Evolutionary conservation across 2,113 vertebrate species (phyloP).

Genomic region (Chaenogobius annularis): DNA sequence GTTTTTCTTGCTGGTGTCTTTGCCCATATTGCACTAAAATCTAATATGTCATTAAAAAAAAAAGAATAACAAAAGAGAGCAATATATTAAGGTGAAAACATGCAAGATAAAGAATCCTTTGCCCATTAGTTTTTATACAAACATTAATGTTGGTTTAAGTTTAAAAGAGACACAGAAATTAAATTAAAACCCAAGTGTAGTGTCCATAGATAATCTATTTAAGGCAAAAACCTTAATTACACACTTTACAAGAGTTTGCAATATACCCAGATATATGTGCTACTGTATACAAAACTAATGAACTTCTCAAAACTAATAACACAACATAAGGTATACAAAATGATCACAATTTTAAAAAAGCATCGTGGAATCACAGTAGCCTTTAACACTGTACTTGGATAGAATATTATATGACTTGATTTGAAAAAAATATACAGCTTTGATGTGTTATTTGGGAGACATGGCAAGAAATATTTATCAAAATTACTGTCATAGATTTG

Average conservation of each 20-base stretch:
- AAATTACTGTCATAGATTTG: slow-evolving; percentile 25
- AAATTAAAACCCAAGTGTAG: background rate
- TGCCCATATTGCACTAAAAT: slow-evolving; percentile 39
- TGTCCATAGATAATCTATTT: slow-evolving; percentile 47
- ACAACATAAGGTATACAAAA: slow-evolving; percentile 39
- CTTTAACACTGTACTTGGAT: slow-evolving; percentile 39
- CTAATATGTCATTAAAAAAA: slow-evolving; percentile 14
- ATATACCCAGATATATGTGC: slow-evolving; percentile 1
- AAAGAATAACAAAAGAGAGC: slow-evolving; percentile 26
- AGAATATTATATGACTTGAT: slow-evolving; percentile 49
- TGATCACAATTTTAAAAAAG: slow-evolving; percentile 38
- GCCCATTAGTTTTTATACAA: slow-evolving; percentile 10
- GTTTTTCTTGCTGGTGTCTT: slow-evolving; percentile 26
- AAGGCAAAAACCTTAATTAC: slow-evolving; percentile 59
- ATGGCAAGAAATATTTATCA: slow-evolving; percentile 14
- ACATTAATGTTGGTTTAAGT: slow-evolving; percentile 43
- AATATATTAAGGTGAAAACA: slow-evolving; percentile 32
- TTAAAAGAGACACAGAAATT: slow-evolving; percentile 17
- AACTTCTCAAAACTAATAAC: slow-evolving; percentile 41
- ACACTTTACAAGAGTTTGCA: background rate
- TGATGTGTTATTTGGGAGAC: slow-evolving; percentile 43
- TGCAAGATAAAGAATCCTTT: slow-evolving; percentile 23
- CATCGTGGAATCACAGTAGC: slow-evolving; percentile 52
- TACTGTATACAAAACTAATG: slow-evolving; percentile 23
- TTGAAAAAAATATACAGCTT: slow-evolving; percentile 57